phyloP scores from a whole-genome alignment of 2,888 invertebrate genomes.

The Falcaria lacertinaria region DNA sequence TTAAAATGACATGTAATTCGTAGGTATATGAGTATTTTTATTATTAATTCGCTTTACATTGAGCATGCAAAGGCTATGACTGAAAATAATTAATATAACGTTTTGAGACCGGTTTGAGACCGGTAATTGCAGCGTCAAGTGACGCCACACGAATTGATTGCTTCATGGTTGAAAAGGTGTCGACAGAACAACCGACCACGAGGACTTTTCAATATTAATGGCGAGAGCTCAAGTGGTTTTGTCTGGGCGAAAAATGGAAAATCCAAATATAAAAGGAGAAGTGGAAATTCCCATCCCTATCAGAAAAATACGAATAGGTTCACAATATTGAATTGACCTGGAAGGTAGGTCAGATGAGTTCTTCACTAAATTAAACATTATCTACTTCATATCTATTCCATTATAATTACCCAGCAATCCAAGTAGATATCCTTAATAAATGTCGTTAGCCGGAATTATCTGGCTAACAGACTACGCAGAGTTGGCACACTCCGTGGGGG shows the following conservation, averaged over 20 bases:
- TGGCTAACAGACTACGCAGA: constrained; percentile 25
- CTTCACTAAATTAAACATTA: background rate
- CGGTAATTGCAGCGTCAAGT: constrained; percentile 62
- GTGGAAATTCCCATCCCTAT: too few species aligned
- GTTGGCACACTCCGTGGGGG: constrained; percentile 26
- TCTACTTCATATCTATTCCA: background rate
- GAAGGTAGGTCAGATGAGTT: too few species aligned
- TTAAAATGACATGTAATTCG: too few species aligned
- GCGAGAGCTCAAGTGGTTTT: constrained; percentile 42
- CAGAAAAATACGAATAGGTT: too few species aligned
- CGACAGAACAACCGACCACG: constrained; percentile 42
- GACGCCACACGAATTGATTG: constrained; percentile 46
- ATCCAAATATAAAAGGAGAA: constrained; percentile 5
- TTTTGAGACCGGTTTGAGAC: constrained; percentile 34
- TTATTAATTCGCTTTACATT: too few species aligned
- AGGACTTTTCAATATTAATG: constrained; percentile 63
- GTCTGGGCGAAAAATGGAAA: constrained; percentile 26
- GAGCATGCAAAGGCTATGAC: background rate
- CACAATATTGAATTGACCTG: too few species aligned
- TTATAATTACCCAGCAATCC: background rate
- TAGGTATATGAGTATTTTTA: too few species aligned
- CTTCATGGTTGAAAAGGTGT: constrained; percentile 47
- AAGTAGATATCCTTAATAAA: constrained; percentile 5
- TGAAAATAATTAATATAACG: constrained; percentile 54
- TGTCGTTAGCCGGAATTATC: constrained; percentile 18